Base-by-base conservation (phyloP, 2,888 invertebrate species). In the Trimorus sp. region DNA sequence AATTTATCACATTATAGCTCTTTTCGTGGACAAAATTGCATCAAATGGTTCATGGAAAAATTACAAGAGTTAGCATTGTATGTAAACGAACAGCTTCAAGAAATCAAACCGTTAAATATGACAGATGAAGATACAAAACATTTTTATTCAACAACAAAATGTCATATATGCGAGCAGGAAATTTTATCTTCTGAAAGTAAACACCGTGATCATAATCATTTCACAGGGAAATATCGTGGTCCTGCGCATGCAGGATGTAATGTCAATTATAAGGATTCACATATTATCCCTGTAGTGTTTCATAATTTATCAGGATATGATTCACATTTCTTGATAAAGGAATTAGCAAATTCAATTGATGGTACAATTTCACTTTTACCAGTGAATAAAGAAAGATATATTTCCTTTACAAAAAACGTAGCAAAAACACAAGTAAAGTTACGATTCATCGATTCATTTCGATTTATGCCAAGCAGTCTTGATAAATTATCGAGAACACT, bases 151-250 rank as follows among this genome's bases (percentile, higher is more conserved):
- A 51, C 62, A 0, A 56, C 2, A 15, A 36, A 36, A 9, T 80
- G 71, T 60, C 69, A 69, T 38, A 59, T 69, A 38, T 69, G 59
- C 49, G 69, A 69, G 16, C 14, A 69, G 49, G 15, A 36, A 14
- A 59, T 69, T 12, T n/a, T n/a, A n/a, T n/a, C 15, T 16, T 11
- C 11, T n/a, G 14, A 7, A n/a, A 48, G n/a, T 15, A 79, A 4
- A 68, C 26, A n/a, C 1, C 54, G 51, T 12, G 69, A 69, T 38
- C 58, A 69, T 59, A 36, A 49, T 49, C 69, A 69, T 48, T n/a
- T 69, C 3, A 15, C 48, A 15, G 69, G 58, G 15, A 1, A 3
- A 9, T 69, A 59, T 16, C 15, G 69, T 14, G 69, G 69, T 49
- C 12, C 15, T 15, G 8, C 56, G 6, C 68, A 68, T 12, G 56